These are phyloP conservation scores for Melanchra persicariae DNA, from an alignment of 2,888 invertebrate genomes.

Conservation along the genomic window DNA sequence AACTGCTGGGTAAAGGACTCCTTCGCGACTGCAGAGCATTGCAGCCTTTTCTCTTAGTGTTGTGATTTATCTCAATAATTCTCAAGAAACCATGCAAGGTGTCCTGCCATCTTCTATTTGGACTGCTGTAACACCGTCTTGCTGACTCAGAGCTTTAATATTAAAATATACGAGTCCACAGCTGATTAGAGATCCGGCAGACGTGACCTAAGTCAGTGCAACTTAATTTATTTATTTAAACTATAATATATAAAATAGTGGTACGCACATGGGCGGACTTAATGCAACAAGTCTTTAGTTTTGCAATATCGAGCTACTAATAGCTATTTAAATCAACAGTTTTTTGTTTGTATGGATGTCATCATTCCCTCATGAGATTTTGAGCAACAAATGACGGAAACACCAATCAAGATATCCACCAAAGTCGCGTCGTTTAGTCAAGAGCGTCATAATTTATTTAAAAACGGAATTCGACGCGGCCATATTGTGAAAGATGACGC, in stretches of 20 bases:
- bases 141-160: too few species aligned
- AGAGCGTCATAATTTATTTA: slow-evolving; percentile 37
- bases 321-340: too few species aligned
- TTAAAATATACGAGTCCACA: too few species aligned
- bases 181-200: too few species aligned
- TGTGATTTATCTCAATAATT: background rate
- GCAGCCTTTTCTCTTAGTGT: background rate
- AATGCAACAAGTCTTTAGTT: too few species aligned
- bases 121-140: background rate
- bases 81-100: background rate
- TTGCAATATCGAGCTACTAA: too few species aligned
- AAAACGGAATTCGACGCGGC: slow-evolving; percentile 38
- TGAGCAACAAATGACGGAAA: slow-evolving; percentile 12
- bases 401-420: background rate
- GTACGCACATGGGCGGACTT: too few species aligned
- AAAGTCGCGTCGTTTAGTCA: background rate
- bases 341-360: background rate
- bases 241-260: too few species aligned
- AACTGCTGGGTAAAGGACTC: background rate
- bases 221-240: too few species aligned
- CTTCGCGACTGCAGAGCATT: too few species aligned
- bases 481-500: slow-evolving; percentile 48
- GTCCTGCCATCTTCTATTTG: background rate
- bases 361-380: background rate
- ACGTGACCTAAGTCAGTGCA: too few species aligned